Evolutionary conservation across 92 coral and sea anemone genomes (phyloP).

Genomic region (Epizoanthus ramosus): DNA sequence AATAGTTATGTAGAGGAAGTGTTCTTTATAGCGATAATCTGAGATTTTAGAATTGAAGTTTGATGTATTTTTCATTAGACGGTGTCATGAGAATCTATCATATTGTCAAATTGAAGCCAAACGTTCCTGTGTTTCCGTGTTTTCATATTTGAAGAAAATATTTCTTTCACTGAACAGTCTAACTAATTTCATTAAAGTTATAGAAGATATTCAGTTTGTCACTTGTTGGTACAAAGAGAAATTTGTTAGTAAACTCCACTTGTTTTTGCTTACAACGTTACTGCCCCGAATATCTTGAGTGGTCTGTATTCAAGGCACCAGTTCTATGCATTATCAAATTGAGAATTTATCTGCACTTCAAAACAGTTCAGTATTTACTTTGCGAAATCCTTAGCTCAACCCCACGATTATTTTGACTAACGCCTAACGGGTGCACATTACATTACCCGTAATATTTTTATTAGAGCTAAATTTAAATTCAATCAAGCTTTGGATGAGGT

Average conservation of each 20-base stretch:
- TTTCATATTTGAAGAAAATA: no score
- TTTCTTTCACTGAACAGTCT: no score
- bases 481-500: conserved; percentile 3
- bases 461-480: not conserved
- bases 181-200: not conserved
- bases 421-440: not conserved
- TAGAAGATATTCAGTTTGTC: not conserved
- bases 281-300: not conserved
- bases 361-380: not conserved
- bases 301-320: not conserved
- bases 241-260: not conserved
- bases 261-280: not conserved
- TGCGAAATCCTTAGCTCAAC: not conserved
- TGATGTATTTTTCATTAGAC: not conserved
- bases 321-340: no score
- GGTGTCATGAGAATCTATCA: not conserved
- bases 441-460: not conserved
- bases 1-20: not conserved
- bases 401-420: not conserved
- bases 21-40: conserved; percentile 1
- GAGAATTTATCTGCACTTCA: not conserved
- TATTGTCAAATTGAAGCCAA: not conserved
- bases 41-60: not conserved
- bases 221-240: not conserved
- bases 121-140: not conserved